Conservation (phyloP, 2,888 invertebrate species). For the Eumacrocentrus americanus region DNA sequence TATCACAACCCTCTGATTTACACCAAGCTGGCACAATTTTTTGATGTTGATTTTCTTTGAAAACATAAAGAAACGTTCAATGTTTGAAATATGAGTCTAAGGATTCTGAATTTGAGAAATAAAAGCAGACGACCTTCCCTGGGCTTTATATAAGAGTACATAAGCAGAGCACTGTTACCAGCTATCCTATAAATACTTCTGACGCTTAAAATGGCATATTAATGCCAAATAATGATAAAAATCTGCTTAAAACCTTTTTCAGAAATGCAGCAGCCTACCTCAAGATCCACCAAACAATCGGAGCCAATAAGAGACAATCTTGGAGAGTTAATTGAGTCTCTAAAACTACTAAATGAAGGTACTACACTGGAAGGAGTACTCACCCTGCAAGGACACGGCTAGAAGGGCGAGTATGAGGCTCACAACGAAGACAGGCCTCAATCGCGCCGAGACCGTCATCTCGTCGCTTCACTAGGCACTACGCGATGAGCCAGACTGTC, state of each 20-base stretch:
- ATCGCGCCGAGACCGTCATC: conserved; percentile 67
- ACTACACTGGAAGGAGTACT: conserved; percentile 43
- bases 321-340: not conserved
- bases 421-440: conserved; percentile 65
- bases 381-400: conserved; percentile 67
- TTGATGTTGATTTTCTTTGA: not conserved
- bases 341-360: not conserved
- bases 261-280: no score
- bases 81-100: not conserved
- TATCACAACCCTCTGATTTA: no score
- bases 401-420: conserved; percentile 64
- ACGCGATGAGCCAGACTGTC: conserved; percentile 57
- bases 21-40: no score
- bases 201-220: conserved; percentile 10
- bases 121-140: conserved; percentile 29
- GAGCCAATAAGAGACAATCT: no score
- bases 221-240: conserved; percentile 15
- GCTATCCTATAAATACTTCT: conserved; percentile 15
- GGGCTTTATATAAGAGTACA: conserved; percentile 34
- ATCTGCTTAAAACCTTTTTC: conserved; percentile 13
- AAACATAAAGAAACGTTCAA: no score
- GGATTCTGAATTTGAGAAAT: not conserved
- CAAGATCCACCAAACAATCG: no score
- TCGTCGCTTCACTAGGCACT: conserved; percentile 64
- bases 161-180: conserved; percentile 4